Percentiles rank a stretch among this genome's conserved stretches.
Evolutionary conservation across 2,888 invertebrate genomes (phyloP).

Genomic region (Boloria euphrosyne): DNA sequence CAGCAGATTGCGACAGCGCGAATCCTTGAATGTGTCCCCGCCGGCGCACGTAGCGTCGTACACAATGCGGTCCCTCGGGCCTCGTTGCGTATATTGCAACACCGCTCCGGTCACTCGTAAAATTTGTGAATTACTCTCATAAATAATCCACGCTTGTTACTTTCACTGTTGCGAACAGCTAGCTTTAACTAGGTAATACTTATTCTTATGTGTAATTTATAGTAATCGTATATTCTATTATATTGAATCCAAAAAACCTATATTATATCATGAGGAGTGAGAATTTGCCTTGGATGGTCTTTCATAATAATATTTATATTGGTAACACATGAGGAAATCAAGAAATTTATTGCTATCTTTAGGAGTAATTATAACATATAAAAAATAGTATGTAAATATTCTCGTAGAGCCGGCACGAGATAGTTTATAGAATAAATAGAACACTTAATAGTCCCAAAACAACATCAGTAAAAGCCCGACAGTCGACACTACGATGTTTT

Average conservation of each 20-base stretch:
- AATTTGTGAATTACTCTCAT: conserved; percentile 1
- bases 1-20: conserved; percentile 10
- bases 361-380: too few species aligned
- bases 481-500: not conserved
- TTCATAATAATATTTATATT: too few species aligned
- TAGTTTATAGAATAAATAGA: too few species aligned
- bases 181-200: not conserved
- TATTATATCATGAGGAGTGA: too few species aligned
- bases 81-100: conserved; percentile 17
- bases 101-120: conserved; percentile 6
- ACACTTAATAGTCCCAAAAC: not conserved
- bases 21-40: conserved; percentile 10
- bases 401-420: too few species aligned
- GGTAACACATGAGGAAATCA: too few species aligned
- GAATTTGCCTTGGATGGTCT: too few species aligned
- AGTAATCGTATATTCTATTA: too few species aligned
- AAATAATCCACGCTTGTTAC: conserved; percentile 1
- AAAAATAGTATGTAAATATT: too few species aligned
- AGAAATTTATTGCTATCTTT: too few species aligned
- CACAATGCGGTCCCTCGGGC: conserved; percentile 26
- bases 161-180: conserved; percentile 12
- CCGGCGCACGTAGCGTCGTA: conserved; percentile 16
- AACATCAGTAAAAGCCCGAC: too few species aligned
- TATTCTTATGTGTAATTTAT: not conserved
- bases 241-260: too few species aligned